phyloP scores from a whole-genome alignment of 2,888 invertebrate genomes.

The Apamea sordens region DNA sequence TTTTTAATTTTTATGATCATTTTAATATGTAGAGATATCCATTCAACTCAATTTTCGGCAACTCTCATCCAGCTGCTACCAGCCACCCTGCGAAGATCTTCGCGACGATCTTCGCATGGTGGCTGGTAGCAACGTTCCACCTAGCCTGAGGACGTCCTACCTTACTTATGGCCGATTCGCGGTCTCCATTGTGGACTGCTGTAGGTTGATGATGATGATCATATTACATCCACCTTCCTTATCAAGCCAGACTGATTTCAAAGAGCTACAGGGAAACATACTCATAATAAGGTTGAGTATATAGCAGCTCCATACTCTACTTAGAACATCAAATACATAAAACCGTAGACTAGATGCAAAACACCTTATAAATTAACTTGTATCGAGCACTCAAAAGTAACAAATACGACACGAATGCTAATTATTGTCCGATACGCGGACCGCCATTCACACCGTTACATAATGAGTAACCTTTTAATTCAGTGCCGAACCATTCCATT shows the following conservation, averaged over 20 bases:
- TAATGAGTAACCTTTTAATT: constrained; percentile 41
- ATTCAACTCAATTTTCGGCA: not conserved
- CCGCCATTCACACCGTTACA: constrained; percentile 62
- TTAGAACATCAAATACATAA: not conserved
- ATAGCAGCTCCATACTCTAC: not conserved
- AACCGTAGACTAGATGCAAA: constrained; percentile 8
- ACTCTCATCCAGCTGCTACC: not conserved
- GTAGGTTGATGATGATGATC: not conserved
- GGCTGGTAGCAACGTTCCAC: too few species aligned
- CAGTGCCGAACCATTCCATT: constrained; percentile 28
- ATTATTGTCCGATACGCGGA: constrained; percentile 63
- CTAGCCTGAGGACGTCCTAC: not conserved
- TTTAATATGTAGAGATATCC: not conserved
- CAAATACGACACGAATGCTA: constrained; percentile 66
- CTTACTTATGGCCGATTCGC: not conserved
- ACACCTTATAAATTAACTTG: constrained; percentile 26
- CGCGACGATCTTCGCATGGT: too few species aligned
- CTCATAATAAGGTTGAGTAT: not conserved
- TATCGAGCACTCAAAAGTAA: constrained; percentile 44
- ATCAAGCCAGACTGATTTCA: not conserved
- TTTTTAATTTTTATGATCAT: not conserved
- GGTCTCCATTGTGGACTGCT: not conserved
- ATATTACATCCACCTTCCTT: not conserved
- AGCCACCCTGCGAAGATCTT: not conserved
- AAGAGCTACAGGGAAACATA: not conserved